phyloP scores from a whole-genome alignment of 2,797 vertebrate genomes.

The Enteromius afrohamiltoni region DNA sequence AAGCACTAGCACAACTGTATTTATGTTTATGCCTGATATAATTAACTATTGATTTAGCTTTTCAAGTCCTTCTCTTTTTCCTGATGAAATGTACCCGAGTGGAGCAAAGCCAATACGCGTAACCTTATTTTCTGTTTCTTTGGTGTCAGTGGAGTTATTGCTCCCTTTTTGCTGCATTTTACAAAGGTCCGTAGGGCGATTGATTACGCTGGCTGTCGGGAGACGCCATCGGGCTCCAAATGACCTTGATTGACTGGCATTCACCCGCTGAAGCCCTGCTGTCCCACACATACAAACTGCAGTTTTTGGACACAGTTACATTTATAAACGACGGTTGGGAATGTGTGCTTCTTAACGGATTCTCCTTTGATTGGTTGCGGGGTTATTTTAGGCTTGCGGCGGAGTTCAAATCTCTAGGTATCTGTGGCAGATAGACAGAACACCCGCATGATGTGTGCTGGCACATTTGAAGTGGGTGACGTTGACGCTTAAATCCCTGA shows the following conservation, averaged over 20 bases:
- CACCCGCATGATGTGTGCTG: background rate
- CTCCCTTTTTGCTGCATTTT: slow-evolving; percentile 61
- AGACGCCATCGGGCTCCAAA: slow-evolving; percentile 59
- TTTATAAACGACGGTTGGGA: slow-evolving; percentile 46
- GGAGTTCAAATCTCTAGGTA: slow-evolving; percentile 14
- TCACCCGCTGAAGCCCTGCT: slow-evolving; percentile 20
- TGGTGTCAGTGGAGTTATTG: slow-evolving; percentile 56
- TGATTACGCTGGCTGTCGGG: slow-evolving; percentile 67
- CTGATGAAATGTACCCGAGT: slow-evolving; percentile 60
- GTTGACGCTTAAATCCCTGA: background rate
- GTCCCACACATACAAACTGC: background rate
- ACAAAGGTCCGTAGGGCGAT: slow-evolving; percentile 66
- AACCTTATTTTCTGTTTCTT: slow-evolving; percentile 57
- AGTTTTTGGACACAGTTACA: background rate
- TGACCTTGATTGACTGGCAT: slow-evolving; percentile 65
- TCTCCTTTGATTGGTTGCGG: slow-evolving; percentile 13
- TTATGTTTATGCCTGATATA: slow-evolving; percentile 72
- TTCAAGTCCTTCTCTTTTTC: slow-evolving; percentile 62
- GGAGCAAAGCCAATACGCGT: slow-evolving; percentile 50
- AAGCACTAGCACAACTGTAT: slow-evolving; percentile 56
- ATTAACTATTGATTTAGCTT: slow-evolving; percentile 73
- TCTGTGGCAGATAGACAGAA: slow-evolving; percentile 17
- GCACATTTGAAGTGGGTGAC: slow-evolving; percentile 21
- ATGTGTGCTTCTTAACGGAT: slow-evolving; percentile 25
- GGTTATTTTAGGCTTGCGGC: slow-evolving; percentile 21